These are phyloP conservation scores for Cephus pygmeus DNA, from an alignment of 2,888 invertebrate species.

Conservation along the genomic window DNA sequence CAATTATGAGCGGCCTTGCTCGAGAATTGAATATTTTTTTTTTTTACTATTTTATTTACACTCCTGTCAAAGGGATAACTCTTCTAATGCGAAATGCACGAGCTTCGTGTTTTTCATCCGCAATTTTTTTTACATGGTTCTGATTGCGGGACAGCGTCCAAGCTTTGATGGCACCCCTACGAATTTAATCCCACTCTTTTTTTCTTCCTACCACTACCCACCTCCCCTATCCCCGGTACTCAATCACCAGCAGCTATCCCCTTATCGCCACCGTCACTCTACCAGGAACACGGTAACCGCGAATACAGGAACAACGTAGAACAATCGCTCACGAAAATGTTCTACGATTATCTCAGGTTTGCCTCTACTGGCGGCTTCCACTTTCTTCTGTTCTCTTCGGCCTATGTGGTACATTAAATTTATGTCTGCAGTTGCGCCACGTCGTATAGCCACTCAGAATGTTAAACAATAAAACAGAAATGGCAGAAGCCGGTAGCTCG, in stretches of 20 bases:
- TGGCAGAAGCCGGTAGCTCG: neutral
- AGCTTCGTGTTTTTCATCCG: neutral
- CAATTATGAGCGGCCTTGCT: neutral
- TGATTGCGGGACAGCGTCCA: neutral
- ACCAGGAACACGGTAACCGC: neutral
- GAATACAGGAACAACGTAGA: neutral
- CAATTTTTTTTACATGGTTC: neutral
- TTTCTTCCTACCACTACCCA: neutral
- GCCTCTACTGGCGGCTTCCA: neutral
- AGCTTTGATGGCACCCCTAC: neutral
- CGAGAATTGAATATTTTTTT: neutral
- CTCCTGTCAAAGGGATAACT: neutral
- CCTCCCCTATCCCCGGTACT: neutral
- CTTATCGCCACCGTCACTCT: neutral
- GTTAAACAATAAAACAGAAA: slow-evolving; percentile 49
- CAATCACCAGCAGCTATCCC: neutral
- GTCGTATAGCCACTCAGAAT: slow-evolving; percentile 38
- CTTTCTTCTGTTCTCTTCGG: neutral
- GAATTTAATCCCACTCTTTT: neutral
- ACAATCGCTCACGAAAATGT: neutral
- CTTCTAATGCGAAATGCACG: neutral
- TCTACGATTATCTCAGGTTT: neutral
- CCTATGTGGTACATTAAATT: slow-evolving; percentile 27
- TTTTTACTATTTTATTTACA: neutral
- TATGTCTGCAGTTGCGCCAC: slow-evolving; percentile 34